Evolutionary conservation across 2,113 vertebrate genomes (phyloP).

Genomic region (Turnix velox): DNA sequence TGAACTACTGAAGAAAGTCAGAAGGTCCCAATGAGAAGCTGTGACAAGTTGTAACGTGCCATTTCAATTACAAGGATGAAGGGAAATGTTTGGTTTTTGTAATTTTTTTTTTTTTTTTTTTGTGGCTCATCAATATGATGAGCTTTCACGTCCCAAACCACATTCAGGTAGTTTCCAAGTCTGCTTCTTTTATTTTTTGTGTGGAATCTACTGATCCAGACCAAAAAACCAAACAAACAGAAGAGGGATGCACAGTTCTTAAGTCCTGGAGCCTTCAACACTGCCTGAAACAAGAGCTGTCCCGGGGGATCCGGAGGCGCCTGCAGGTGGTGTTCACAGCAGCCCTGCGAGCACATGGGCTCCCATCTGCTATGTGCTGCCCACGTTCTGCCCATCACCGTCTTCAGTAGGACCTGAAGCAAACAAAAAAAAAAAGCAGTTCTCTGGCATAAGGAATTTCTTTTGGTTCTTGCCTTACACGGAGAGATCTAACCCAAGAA

Average conservation of each 20-base stretch:
- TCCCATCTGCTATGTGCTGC: constrained; percentile 90
- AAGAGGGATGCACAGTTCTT: constrained; percentile 82
- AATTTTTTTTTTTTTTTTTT: neutral
- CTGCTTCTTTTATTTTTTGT: constrained; percentile 75
- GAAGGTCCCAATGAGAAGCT: constrained; percentile 85
- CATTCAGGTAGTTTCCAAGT: constrained; percentile 89
- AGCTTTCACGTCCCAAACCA: constrained; percentile 90
- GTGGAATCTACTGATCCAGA: constrained; percentile 71
- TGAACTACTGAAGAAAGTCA: constrained; percentile 73
- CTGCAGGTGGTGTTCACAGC: constrained; percentile 76
- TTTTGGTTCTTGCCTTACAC: neutral
- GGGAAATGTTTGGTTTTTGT: constrained; percentile 63
- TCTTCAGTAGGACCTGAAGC: constrained; percentile 84
- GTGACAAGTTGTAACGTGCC: constrained; percentile 87
- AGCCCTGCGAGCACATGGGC: constrained; percentile 74
- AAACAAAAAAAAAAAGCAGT: neutral
- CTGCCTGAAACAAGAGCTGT: constrained; percentile 73
- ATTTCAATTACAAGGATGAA: constrained; percentile 78
- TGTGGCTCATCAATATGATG: constrained; percentile 99
- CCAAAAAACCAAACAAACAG: constrained; percentile 77
- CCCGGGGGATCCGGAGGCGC: constrained; percentile 81
- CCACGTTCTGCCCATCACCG: constrained; percentile 80
- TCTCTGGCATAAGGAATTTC: neutral
- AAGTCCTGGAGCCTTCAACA: constrained; percentile 73
- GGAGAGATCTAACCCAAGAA: neutral